Conservation (phyloP, 2,113 vertebrate genomes). For the Atherinomorus stipes region DNA sequence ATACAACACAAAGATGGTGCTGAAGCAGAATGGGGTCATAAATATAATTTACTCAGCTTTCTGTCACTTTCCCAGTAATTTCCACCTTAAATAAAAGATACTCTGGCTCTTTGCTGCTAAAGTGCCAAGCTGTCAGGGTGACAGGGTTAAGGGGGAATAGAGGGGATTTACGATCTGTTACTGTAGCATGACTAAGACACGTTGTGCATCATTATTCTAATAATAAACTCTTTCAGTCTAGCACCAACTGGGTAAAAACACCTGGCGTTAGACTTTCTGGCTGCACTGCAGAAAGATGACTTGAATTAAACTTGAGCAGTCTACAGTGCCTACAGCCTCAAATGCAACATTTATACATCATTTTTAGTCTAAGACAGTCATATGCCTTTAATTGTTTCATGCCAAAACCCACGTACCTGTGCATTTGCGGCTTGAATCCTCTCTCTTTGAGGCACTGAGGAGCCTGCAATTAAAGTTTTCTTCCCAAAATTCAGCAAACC, state of each 20-base stretch:
- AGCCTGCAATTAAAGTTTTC: slow-evolving; percentile 84
- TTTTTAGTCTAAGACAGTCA: slow-evolving; percentile 21
- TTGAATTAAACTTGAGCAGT: slow-evolving; percentile 14
- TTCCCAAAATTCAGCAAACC: slow-evolving; percentile 85
- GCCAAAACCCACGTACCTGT: slow-evolving; percentile 69
- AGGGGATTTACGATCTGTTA: slow-evolving; percentile 46
- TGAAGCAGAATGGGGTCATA: slow-evolving; percentile 34
- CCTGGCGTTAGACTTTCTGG: slow-evolving; percentile 63
- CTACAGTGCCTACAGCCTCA: slow-evolving; percentile 29
- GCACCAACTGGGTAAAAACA: slow-evolving; percentile 58
- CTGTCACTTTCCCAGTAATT: slow-evolving; percentile 33
- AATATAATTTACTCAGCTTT: slow-evolving; percentile 18
- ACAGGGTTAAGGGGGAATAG: slow-evolving; percentile 42
- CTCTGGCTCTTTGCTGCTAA: slow-evolving; percentile 17
- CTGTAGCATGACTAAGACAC: slow-evolving; percentile 54
- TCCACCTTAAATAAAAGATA: slow-evolving; percentile 39
- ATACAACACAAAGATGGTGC: slow-evolving; percentile 28
- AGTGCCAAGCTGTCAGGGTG: slow-evolving; percentile 61
- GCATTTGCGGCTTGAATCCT: slow-evolving; percentile 82
- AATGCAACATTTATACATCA: slow-evolving; percentile 15
- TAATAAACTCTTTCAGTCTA: slow-evolving; percentile 66
- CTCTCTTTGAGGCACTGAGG: slow-evolving; percentile 79
- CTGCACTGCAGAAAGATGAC: slow-evolving; percentile 15
- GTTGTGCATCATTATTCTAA: slow-evolving; percentile 65
- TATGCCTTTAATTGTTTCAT: slow-evolving; percentile 10